phyloP scores from a whole-genome alignment of 2,888 invertebrate genomes.

The Chironomus tentans region DNA sequence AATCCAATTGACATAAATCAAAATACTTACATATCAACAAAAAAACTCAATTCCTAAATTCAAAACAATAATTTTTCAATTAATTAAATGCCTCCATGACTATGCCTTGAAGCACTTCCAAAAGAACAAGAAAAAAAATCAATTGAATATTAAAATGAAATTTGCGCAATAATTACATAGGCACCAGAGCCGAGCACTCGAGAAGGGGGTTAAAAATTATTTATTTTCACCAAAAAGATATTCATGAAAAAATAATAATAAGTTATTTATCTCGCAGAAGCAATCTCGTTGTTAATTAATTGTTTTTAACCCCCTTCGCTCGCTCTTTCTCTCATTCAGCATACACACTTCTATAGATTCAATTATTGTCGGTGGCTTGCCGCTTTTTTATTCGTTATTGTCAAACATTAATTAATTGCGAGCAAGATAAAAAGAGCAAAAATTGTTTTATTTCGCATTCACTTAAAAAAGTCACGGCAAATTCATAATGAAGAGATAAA shows the following conservation, averaged over 20 bases:
- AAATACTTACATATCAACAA: too few species aligned
- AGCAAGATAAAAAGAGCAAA: conserved; percentile 4
- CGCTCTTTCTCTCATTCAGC: neutral
- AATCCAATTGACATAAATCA: too few species aligned
- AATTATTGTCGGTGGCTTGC: neutral
- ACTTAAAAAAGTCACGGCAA: neutral
- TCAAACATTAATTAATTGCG: conserved; percentile 21
- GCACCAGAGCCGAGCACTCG: too few species aligned
- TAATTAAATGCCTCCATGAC: too few species aligned
- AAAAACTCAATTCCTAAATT: too few species aligned
- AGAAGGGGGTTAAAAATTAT: too few species aligned
- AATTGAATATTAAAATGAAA: too few species aligned
- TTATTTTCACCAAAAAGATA: too few species aligned
- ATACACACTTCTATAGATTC: neutral
- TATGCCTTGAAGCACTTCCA: too few species aligned
- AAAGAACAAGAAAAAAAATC: too few species aligned
- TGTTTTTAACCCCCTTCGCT: conserved; percentile 8
- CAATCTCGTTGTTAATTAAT: conserved; percentile 18
- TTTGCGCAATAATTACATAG: too few species aligned
- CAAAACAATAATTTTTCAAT: too few species aligned
- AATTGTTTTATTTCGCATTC: conserved; percentile 8
- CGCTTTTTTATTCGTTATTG: neutral
- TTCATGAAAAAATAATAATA: neutral
- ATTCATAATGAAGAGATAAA: conserved; percentile 25
- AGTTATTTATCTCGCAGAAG: neutral